Conservation (phyloP, 2,113 vertebrate genomes). For the Hyla sarda region DNA sequence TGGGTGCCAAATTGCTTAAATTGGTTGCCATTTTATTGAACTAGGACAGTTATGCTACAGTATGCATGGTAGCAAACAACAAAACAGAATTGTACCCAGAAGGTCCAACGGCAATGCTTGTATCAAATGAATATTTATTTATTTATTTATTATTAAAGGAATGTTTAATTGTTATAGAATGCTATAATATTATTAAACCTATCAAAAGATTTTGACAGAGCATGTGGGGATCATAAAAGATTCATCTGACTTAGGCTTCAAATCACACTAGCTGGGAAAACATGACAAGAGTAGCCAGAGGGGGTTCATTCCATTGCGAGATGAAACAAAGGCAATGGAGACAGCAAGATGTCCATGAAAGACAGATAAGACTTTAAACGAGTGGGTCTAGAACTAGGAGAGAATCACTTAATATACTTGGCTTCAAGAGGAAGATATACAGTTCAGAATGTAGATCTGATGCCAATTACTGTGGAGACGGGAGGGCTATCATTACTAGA, state of each 20-base stretch:
- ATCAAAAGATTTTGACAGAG: slow-evolving; percentile 11
- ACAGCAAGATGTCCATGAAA: slow-evolving; percentile 39
- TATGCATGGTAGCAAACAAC: background rate
- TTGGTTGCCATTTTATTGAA: background rate
- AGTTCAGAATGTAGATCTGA: slow-evolving; percentile 8
- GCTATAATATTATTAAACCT: slow-evolving; percentile 23
- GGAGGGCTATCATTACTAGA: background rate
- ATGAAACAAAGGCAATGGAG: slow-evolving; percentile 51
- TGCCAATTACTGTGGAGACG: slow-evolving; percentile 42
- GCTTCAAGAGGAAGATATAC: background rate
- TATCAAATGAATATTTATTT: slow-evolving; percentile 6
- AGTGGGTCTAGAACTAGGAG: slow-evolving; percentile 1
- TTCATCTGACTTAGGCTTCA: slow-evolving; percentile 28
- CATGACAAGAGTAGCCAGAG: slow-evolving; percentile 28
- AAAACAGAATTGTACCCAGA: background rate
- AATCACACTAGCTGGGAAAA: slow-evolving; percentile 14
- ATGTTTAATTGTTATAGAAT: slow-evolving; percentile 16
- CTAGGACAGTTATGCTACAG: background rate
- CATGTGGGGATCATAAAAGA: slow-evolving; percentile 46
- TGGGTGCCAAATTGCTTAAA: slow-evolving; percentile 17
- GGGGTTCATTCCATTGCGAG: slow-evolving; percentile 41
- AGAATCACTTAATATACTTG: slow-evolving; percentile 21
- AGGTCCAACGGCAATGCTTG: background rate
- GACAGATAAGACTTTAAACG: slow-evolving; percentile 53
- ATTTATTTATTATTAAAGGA: background rate